Percentiles rank a stretch among this genome's conserved stretches.
Conservation (phyloP, 2,888 invertebrate genomes). For the Anorthoa munda region DNA sequence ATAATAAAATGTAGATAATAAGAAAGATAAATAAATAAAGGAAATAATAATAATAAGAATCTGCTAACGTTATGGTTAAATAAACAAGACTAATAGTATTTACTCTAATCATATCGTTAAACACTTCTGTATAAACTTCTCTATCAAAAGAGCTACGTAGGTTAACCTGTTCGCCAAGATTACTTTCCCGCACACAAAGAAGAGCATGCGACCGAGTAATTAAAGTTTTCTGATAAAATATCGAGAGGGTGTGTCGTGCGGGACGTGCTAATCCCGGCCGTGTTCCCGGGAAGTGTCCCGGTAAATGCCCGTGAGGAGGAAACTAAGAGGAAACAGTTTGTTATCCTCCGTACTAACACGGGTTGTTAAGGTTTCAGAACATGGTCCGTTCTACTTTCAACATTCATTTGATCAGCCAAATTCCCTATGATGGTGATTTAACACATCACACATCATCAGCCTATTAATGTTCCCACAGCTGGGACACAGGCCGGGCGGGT, state of each 20-base stretch:
- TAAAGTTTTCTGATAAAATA: constrained; percentile 50
- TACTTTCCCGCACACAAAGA: background rate
- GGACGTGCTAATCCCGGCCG: constrained; percentile 28
- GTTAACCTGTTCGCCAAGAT: background rate
- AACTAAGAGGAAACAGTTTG: background rate
- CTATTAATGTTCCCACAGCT: too few relatives aligned
- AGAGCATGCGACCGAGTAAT: constrained; percentile 29
- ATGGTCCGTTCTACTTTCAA: background rate
- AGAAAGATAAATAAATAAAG: too few relatives aligned
- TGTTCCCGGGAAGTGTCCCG: background rate
- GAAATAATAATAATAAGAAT: too few relatives aligned
- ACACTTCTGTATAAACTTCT: too few relatives aligned
- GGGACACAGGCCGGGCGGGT: too few relatives aligned
- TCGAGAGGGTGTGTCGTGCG: constrained; percentile 35
- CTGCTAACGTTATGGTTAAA: too few relatives aligned
- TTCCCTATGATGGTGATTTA: too few relatives aligned
- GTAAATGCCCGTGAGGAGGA: background rate
- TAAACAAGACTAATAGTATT: too few relatives aligned
- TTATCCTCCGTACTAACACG: background rate
- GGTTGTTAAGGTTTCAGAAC: background rate
- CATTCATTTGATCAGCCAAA: background rate
- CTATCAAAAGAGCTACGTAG: background rate
- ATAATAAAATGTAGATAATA: too few relatives aligned
- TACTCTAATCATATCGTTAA: too few relatives aligned
- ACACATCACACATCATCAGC: too few relatives aligned